phyloP scores from a whole-genome alignment of 2,888 invertebrate species.

The Morpho helenor region DNA sequence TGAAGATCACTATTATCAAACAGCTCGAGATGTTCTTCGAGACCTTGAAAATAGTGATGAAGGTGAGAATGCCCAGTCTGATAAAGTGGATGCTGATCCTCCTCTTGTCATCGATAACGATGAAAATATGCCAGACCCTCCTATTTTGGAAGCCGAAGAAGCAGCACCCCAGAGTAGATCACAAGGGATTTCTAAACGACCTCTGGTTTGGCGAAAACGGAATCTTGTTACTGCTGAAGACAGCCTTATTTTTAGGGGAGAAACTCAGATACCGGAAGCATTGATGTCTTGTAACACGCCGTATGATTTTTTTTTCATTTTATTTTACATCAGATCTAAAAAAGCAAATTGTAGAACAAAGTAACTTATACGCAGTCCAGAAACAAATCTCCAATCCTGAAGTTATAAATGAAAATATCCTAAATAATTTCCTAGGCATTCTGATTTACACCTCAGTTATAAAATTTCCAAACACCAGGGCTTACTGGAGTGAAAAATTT shows the following conservation, averaged over 20 bases:
- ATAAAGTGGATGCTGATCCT: conserved; percentile 36
- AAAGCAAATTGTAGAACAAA: conserved; percentile 36
- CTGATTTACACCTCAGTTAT: conserved; percentile 36
- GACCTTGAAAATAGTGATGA: conserved; percentile 38
- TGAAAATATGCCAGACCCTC: conserved; percentile 36
- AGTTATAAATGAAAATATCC: conserved; percentile 35
- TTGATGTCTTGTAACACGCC: conserved; percentile 36
- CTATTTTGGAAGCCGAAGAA: conserved; percentile 35
- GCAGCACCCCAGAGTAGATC: conserved; percentile 34
- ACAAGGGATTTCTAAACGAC: conserved; percentile 36
- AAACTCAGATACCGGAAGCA: conserved; percentile 35
- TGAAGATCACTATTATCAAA: conserved; percentile 38
- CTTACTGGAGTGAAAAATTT: conserved; percentile 36
- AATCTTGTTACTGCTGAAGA: conserved; percentile 37
- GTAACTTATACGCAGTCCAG: conserved; percentile 36
- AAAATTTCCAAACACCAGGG: conserved; percentile 35
- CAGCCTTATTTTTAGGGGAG: conserved; percentile 36
- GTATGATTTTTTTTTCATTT: conserved; percentile 36
- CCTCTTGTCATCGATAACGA: conserved; percentile 34
- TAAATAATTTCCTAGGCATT: conserved; percentile 38
- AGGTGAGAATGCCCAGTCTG: conserved; percentile 34
- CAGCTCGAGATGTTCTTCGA: conserved; percentile 36
- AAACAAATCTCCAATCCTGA: conserved; percentile 38
- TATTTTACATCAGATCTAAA: conserved; percentile 37
- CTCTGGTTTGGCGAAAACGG: conserved; percentile 39